Evolutionary conservation across 2,797 vertebrate species (phyloP), one percentile per base, ranked within the genome.

Genomic region (Sciurus vulgaris): DNA sequence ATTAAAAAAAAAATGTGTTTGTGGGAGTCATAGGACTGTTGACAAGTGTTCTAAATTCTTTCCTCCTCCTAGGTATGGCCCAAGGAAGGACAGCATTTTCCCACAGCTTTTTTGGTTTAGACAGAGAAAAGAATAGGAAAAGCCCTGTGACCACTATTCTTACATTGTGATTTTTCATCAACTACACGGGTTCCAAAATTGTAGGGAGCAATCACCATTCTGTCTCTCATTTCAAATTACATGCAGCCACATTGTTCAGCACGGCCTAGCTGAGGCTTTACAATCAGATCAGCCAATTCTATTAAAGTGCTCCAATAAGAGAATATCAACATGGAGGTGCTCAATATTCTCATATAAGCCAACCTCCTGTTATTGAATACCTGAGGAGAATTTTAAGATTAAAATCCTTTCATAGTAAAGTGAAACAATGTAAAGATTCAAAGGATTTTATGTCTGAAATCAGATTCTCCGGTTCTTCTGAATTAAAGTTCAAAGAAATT

Each of bases 311-410:
- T 24, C n/a, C 10, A 26, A n/a, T 47, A 79, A 65, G 67, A 63
- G 51, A 83, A 84, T 24, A 59, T 13, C 24, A 20, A 72, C 18
- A 49, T 10, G 22, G 44, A 67, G 5, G 30, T 24, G 9, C 35
- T 28, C 56, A 33, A 35, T 35, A 73, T 59, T 84, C 33, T 54
- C 54, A 41, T 18, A 72, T 6, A 30, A 90, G 56, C 33, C 15
- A 86, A 18, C 44, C n/a, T 72, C 44, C 51, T 38, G 3, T 24
- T 51, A 51, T 38, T 24, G 83, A 59, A 91, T 87, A 83, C 79
- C 73, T 76, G 65, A 49, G 24, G 73, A 88, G 38, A 91, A 88
- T 54, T 44, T 85, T 59, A 81, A 83, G 51, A 26, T 95, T 59
- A 85, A 73, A 61, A 15, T 81, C 22, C 26, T 89, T 76, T 81